phyloP scores from a whole-genome alignment of 1,140 invertebrate species.

The Batillaria attramentaria region DNA sequence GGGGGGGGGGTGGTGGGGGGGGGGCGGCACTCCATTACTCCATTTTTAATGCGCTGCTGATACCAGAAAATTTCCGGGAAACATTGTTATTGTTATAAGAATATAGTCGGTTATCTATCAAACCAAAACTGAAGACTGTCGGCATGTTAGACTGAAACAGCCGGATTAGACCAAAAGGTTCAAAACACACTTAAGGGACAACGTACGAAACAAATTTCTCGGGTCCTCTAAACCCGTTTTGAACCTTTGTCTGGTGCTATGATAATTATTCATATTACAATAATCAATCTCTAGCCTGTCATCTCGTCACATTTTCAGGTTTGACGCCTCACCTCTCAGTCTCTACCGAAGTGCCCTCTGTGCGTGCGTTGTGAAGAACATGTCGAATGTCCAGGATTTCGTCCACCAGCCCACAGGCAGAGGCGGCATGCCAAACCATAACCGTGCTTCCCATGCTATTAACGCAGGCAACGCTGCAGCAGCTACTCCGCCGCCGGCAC shows the following conservation, averaged over 20 bases:
- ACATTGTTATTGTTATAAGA: too few species aligned
- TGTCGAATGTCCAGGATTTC: constrained; percentile 90
- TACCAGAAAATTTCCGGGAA: too few species aligned
- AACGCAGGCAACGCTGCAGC: not conserved
- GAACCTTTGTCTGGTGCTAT: not conserved
- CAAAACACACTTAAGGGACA: too few species aligned
- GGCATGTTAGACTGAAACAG: too few species aligned
- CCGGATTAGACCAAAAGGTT: too few species aligned
- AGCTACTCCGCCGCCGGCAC: not conserved
- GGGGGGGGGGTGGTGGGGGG: too few species aligned
- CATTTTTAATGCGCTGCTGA: too few species aligned
- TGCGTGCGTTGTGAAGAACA: constrained; percentile 86
- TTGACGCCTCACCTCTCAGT: constrained; percentile 92
- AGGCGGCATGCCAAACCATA: not conserved
- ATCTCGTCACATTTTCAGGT: constrained; percentile 70
- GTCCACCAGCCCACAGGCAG: constrained; percentile 71
- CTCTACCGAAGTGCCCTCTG: constrained; percentile 87
- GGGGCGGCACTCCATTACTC: too few species aligned
- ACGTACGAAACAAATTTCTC: not conserved
- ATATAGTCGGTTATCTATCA: too few species aligned
- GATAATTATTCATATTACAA: not conserved
- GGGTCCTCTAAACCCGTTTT: not conserved
- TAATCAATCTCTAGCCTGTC: not conserved
- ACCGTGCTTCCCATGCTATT: not conserved
- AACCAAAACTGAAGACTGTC: too few species aligned